Evolutionary conservation across 2,797 vertebrate genomes (phyloP).

Genomic region (Lagocephalus sceleratus): DNA sequence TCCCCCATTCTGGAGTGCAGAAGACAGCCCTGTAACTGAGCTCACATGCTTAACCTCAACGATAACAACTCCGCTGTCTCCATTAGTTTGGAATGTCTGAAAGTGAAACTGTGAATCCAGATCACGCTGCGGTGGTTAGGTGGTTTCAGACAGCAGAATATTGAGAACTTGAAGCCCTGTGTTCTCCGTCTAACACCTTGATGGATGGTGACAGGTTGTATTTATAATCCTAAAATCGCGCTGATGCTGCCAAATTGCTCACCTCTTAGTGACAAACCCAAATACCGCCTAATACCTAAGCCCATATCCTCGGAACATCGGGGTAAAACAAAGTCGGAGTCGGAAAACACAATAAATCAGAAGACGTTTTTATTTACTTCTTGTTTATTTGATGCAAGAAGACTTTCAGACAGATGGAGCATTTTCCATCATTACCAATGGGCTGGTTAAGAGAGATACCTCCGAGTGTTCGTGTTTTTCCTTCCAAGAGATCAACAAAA

Average conservation of each 20-base stretch:
- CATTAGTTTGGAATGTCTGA: conserved; percentile 27
- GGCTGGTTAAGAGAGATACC: conserved; percentile 16
- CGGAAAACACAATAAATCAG: not conserved
- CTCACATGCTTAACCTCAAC: conserved; percentile 32
- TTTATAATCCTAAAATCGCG: conserved; percentile 69
- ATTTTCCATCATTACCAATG: conserved; percentile 11
- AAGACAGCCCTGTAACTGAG: conserved; percentile 36
- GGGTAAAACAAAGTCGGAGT: conserved; percentile 9
- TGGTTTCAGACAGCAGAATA: conserved; percentile 44
- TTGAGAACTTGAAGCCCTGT: conserved; percentile 59
- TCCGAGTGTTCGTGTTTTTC: conserved; percentile 13
- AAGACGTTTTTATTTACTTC: conserved; percentile 7
- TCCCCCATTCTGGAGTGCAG: conserved; percentile 28
- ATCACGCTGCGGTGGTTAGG: conserved; percentile 38
- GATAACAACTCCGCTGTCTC: conserved; percentile 28
- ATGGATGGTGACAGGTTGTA: conserved; percentile 66
- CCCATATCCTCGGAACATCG: conserved; percentile 21
- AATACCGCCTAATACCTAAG: conserved; percentile 30
- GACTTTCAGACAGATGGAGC: not conserved
- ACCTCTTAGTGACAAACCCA: conserved; percentile 44
- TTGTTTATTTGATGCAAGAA: conserved; percentile 1
- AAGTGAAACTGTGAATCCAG: conserved; percentile 28
- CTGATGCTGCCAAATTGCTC: conserved; percentile 56
- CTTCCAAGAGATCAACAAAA: conserved; percentile 19
- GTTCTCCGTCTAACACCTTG: conserved; percentile 46